Evolutionary conservation across 2,797 vertebrate genomes (phyloP).

Genomic region (Phaenicophaeus curvirostris): DNA sequence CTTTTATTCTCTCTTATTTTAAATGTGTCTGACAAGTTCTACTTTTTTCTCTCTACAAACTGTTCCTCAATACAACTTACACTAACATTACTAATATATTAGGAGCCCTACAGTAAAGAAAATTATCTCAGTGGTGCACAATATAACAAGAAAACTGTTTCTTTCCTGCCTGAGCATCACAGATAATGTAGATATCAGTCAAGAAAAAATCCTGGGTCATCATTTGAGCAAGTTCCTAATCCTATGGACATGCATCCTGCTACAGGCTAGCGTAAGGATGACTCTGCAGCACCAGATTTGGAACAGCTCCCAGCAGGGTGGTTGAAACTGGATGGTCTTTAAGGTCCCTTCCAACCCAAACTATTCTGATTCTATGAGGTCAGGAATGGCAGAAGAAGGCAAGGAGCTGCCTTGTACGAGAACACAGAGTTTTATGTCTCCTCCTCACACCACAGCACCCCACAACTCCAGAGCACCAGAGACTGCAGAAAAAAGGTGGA

Average conservation of each 20-base stretch:
- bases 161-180: background rate
- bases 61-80: background rate
- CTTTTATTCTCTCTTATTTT: background rate
- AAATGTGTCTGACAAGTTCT: background rate
- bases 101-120: background rate
- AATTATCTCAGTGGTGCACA: background rate
- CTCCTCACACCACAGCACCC: background rate
- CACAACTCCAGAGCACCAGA: background rate
- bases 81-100: background rate
- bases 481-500: background rate
- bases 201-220: background rate
- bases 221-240: background rate
- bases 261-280: accelerated
- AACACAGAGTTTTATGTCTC: background rate
- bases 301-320: constrained; percentile 27
- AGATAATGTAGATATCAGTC: accelerated
- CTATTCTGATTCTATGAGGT: background rate
- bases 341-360: too few species aligned
- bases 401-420: background rate
- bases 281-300: background rate
- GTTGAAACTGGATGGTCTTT: too few species aligned
- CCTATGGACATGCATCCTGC: background rate
- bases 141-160: background rate
- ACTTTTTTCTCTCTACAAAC: background rate
- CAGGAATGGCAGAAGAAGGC: background rate